These are phyloP conservation scores for Scatophagus argus DNA, from an alignment of 2,113 vertebrate species.

Conservation along the genomic window DNA sequence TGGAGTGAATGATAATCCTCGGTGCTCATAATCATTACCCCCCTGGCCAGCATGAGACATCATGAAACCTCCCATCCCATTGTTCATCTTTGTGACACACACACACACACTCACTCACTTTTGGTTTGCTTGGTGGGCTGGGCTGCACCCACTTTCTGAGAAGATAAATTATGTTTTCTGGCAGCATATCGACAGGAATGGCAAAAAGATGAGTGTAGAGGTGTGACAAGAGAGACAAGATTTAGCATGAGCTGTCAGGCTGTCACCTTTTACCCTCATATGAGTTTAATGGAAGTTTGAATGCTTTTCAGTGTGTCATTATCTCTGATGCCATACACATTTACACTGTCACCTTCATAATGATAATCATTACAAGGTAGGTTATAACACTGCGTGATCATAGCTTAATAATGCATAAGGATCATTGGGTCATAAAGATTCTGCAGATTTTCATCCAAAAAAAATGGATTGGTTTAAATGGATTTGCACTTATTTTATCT, in stretches of 20 bases:
- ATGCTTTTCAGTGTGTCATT: constrained; percentile 1
- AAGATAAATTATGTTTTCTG: constrained; percentile 27
- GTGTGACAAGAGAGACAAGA: neutral
- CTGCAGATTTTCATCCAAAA: neutral
- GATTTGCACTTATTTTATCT: neutral
- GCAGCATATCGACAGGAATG: constrained; percentile 2
- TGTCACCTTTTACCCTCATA: constrained; percentile 1
- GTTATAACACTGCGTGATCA: neutral
- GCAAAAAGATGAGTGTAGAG: constrained; percentile 9
- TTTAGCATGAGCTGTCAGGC: neutral
- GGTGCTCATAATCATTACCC: constrained; percentile 42
- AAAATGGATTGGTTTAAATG: neutral
- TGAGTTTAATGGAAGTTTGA: neutral
- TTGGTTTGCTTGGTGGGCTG: constrained; percentile 20
- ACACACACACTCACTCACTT: neutral
- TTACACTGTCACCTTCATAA: constrained; percentile 3
- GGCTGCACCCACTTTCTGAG: constrained; percentile 3
- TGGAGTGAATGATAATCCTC: constrained; percentile 52
- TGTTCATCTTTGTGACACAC: constrained; percentile 32
- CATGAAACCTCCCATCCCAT: constrained; percentile 50
- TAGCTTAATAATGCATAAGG: neutral
- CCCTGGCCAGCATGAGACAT: constrained; percentile 33
- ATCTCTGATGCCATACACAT: constrained; percentile 4
- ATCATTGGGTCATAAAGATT: too few species aligned
- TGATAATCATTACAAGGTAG: constrained; percentile 4